phyloP scores from a whole-genome alignment of 2,797 vertebrate species.

The Acanthiza pusilla region DNA sequence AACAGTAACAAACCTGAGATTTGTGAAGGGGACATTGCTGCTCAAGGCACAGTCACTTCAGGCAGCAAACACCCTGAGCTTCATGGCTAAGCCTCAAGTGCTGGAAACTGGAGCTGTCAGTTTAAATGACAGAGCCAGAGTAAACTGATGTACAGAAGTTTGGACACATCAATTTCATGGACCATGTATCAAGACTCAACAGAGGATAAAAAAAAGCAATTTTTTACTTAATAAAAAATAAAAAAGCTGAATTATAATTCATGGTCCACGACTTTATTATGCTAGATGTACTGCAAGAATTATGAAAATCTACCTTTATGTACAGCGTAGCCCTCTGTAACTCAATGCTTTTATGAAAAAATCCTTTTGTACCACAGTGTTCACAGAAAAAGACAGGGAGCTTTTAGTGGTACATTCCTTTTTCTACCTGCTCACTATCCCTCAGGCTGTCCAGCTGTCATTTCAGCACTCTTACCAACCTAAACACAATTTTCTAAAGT shows the following conservation, averaged over 20 bases:
- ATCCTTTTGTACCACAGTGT: neutral
- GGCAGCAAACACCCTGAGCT: neutral
- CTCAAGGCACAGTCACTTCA: neutral
- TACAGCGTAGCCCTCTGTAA: neutral
- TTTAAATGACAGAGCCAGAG: neutral
- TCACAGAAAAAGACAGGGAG: fast-evolving
- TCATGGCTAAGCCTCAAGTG: fast-evolving
- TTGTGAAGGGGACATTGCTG: neutral
- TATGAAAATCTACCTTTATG: neutral
- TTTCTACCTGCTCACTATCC: neutral
- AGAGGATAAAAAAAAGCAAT: neutral
- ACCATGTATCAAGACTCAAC: neutral
- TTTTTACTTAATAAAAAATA: no score
- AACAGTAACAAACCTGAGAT: fast-evolving
- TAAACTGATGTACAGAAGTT: neutral
- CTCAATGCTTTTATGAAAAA: neutral
- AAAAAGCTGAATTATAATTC: neutral
- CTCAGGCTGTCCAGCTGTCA: neutral
- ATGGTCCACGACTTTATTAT: neutral
- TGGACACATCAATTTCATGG: neutral
- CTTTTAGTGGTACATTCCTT: neutral
- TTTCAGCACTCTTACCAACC: neutral
- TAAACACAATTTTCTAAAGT: neutral
- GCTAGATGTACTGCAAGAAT: neutral
- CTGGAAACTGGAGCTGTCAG: neutral